Conservation (phyloP, 1,140 invertebrate genomes). For the Aradophagus sp. region DNA sequence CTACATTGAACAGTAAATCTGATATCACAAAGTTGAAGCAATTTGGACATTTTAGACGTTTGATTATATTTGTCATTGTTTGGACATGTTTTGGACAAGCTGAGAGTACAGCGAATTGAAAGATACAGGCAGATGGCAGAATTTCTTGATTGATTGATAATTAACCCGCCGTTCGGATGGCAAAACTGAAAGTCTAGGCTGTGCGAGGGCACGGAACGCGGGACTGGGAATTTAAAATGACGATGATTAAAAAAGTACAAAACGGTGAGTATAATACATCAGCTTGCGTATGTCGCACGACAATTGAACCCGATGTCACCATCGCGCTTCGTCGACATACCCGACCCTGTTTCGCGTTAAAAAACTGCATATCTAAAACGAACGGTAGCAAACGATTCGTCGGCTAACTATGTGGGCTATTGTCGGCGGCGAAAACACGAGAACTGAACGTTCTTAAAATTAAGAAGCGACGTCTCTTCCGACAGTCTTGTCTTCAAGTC, state of each 20-base stretch:
- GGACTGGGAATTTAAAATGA: conserved; percentile 27
- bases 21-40: too few species aligned
- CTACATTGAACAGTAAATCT: too few species aligned
- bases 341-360: conserved; percentile 33
- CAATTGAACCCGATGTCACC: conserved; percentile 18
- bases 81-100: too few species aligned
- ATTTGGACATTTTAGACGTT: too few species aligned
- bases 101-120: too few species aligned
- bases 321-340: conserved; percentile 9
- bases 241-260: conserved; percentile 55
- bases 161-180: too few species aligned
- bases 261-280: conserved; percentile 54
- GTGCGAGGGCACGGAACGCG: too few species aligned
- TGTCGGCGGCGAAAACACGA: conserved; percentile 29
- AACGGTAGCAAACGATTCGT: conserved; percentile 41
- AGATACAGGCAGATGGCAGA: too few species aligned
- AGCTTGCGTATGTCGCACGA: conserved; percentile 4
- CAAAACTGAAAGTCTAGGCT: too few species aligned
- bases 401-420: conserved; percentile 26
- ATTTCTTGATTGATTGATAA: too few species aligned
- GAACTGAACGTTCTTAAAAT: conserved; percentile 39
- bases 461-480: conserved; percentile 30
- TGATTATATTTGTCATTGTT: too few species aligned
- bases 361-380: conserved; percentile 35
- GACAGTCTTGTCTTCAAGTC: conserved; percentile 36